A percentile compares a stretch with the other conserved stretches of the same genome.
Evolutionary conservation across 1,140 invertebrate genomes (phyloP).

Genomic region (Reticulitermes speratus): DNA sequence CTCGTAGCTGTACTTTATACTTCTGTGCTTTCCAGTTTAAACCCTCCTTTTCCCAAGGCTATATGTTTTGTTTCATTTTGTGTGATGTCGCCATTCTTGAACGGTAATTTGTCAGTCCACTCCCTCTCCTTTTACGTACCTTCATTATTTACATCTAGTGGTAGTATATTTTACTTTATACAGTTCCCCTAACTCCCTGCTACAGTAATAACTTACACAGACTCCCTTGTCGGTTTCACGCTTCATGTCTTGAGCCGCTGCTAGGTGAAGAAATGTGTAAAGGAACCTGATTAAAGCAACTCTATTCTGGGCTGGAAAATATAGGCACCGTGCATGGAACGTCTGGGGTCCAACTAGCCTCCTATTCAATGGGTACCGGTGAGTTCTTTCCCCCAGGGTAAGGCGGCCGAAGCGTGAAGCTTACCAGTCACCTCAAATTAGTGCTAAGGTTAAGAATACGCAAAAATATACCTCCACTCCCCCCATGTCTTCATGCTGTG

Average conservation of each 20-base stretch:
- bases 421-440: too few relatives aligned
- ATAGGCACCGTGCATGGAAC: too few relatives aligned
- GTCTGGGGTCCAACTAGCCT: too few relatives aligned
- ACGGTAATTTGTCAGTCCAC: neutral
- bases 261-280: neutral
- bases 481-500: too few relatives aligned
- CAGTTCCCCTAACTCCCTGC: neutral
- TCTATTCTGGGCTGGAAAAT: too few relatives aligned
- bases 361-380: too few relatives aligned
- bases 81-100: slow-evolving; percentile 9
- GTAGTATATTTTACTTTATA: neutral
- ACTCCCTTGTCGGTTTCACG: neutral
- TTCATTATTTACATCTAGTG: neutral
- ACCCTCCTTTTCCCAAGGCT: neutral
- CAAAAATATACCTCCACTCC: too few relatives aligned
- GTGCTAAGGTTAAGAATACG: too few relatives aligned
- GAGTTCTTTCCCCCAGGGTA: too few relatives aligned
- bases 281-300: too few relatives aligned
- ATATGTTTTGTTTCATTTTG: neutral
- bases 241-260: too few relatives aligned
- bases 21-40: neutral
- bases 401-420: too few relatives aligned
- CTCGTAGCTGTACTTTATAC: neutral
- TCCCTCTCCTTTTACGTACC: neutral
- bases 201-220: neutral